Conservation (phyloP, 2,888 invertebrate species). For the Beris morrisii region DNA sequence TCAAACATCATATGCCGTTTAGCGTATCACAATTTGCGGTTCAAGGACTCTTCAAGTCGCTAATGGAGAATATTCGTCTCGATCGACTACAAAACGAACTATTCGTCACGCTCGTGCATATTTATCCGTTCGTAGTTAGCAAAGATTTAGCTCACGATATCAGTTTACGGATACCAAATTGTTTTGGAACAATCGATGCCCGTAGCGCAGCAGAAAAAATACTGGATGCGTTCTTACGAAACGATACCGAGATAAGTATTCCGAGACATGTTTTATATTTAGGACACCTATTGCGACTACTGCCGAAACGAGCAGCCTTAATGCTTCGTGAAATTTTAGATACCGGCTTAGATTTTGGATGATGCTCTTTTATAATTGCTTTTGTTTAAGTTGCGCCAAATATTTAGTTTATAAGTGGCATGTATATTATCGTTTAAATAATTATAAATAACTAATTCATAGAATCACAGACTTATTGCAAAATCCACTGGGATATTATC, state of each 20-base stretch:
- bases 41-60: slow-evolving; percentile 65
- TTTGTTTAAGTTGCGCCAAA: neutral
- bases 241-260: slow-evolving; percentile 65
- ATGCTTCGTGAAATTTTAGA: slow-evolving; percentile 65
- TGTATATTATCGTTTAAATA: neutral
- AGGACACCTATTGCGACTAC: slow-evolving; percentile 62
- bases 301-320: slow-evolving; percentile 64
- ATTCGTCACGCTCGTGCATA: slow-evolving; percentile 63
- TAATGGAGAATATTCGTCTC: slow-evolving; percentile 64
- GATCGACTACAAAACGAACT: slow-evolving; percentile 60
- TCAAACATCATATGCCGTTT: slow-evolving; percentile 62
- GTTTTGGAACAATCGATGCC: slow-evolving; percentile 66
- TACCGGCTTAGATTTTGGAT: slow-evolving; percentile 67
- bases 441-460: neutral
- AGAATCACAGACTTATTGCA: too few species aligned
- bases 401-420: neutral
- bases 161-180: slow-evolving; percentile 64
- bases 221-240: slow-evolving; percentile 64
- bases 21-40: slow-evolving; percentile 69
- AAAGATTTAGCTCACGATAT: slow-evolving; percentile 60
- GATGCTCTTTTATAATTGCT: slow-evolving; percentile 34
- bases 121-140: slow-evolving; percentile 66
- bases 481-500: too few species aligned
- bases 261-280: slow-evolving; percentile 64
- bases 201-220: slow-evolving; percentile 62